Percentiles rank a stretch among this genome's conserved stretches.
Conservation (phyloP, 2,888 invertebrate genomes). For the Phaonia tiefii region DNA sequence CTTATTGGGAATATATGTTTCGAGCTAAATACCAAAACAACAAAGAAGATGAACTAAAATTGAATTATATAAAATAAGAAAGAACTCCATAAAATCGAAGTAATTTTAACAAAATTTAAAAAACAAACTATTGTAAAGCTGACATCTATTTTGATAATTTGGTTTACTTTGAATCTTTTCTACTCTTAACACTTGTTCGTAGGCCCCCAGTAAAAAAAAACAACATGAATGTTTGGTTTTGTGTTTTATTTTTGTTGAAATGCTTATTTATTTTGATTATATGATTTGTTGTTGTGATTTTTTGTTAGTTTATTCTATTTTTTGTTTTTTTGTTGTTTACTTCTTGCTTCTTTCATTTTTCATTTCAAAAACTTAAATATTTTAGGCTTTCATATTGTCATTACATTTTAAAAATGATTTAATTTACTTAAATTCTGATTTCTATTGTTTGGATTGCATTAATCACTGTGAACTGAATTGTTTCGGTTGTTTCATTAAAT, state of each 20-base stretch:
- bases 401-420: constrained; percentile 69
- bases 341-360: constrained; percentile 29
- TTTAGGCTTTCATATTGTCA: constrained; percentile 77
- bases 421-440: constrained; percentile 55
- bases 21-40: too few relatives aligned
- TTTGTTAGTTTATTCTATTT: constrained; percentile 38
- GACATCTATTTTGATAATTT: too few relatives aligned
- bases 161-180: too few relatives aligned
- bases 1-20: too few relatives aligned
- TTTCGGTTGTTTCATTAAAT: constrained; percentile 57
- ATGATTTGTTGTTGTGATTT: constrained; percentile 51
- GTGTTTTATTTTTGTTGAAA: constrained; percentile 52
- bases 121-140: too few relatives aligned
- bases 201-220: too few relatives aligned
- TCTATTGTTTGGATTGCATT: constrained; percentile 39
- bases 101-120: too few relatives aligned
- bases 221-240: not conserved
- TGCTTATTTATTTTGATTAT: constrained; percentile 66
- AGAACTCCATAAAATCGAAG: too few relatives aligned
- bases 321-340: constrained; percentile 29
- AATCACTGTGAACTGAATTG: constrained; percentile 60
- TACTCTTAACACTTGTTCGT: too few relatives aligned
- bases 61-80: too few relatives aligned
- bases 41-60: too few relatives aligned
- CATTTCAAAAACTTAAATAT: constrained; percentile 29